phyloP scores from a whole-genome alignment of 2,113 vertebrate genomes.

The Motacilla tschutschensis region DNA sequence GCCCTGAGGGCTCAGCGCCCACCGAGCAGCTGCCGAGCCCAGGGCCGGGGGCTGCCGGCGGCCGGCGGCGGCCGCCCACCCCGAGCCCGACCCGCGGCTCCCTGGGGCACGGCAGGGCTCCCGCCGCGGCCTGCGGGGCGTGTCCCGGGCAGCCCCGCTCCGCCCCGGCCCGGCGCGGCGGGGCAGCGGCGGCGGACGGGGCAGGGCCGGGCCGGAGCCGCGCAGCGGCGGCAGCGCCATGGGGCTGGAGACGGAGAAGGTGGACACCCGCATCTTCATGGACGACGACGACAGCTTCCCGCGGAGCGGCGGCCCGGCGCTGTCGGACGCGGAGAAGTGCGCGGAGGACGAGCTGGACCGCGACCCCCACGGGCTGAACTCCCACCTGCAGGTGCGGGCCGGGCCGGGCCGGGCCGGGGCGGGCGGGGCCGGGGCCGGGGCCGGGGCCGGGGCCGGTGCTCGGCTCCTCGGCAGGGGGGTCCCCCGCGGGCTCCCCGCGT shows the following conservation, averaged over 20 bases:
- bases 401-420: not conserved
- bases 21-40: rapidly evolving
- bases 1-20: not conserved
- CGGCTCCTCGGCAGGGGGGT: not conserved
- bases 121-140: no score
- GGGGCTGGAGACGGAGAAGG: not conserved
- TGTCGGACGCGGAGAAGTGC: not conserved
- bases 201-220: not conserved
- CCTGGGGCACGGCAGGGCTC: rapidly evolving
- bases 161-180: not conserved
- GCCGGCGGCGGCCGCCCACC: no score
- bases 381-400: slow-evolving; percentile 80
- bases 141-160: no score
- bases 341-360: not conserved
- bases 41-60: not conserved
- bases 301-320: not conserved
- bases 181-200: not conserved
- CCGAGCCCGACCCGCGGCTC: not conserved
- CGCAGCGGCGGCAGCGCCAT: not conserved
- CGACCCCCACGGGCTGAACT: slow-evolving; percentile 78
- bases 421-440: not conserved
- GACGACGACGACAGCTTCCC: not conserved
- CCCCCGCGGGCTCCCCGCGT: not conserved
- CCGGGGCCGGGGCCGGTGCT: not conserved
- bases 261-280: not conserved